Base-by-base conservation (phyloP, 1,140 invertebrate genomes). In the Trialeurodes vaporariorum region DNA sequence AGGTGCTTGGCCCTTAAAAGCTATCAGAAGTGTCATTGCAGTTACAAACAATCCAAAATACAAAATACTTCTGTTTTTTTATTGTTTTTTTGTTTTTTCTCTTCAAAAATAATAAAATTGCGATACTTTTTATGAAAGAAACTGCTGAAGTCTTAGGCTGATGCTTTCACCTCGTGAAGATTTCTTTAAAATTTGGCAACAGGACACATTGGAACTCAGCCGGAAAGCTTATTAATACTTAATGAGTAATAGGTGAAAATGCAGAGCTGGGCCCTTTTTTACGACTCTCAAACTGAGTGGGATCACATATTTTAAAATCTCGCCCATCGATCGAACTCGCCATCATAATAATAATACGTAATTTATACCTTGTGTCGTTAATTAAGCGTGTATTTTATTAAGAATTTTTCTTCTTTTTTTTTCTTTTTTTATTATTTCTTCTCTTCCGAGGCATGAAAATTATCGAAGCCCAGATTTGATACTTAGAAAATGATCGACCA, bases 241-340 rank as follows among this genome's bases (percentile, higher is more conserved):
- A 49, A 49, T 49, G 34, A 49, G 34, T 49, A 49, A 49, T 49
- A 49, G 34, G 34, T 49, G 34, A 49, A 49, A 49, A 49, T 49
- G 34, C 34, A 17, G 34, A 49, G 34, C 34, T 49, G 34, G 34
- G 17, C 34, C n/a, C 34, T 49, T 5, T 49, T 49, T 49, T 49
- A 49, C 34, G 34, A 49, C 34, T 49, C 17, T 49, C 34, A 5
- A 49, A 49, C 34, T 17, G 34, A 9, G 34, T 49, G 34, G 34
- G 34, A 49, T 49, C 34, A 49, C 34, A 49, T 49, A 49, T 49
- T 49, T 49, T 49, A 49, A 49, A 49, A 49, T 49, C 34, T 49
- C 34, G 17, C 34, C 34, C 34, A 49, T 49, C 34, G 34, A 49
- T 49, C 34, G 34, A 49, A 49, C 34, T 49, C 17, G 34, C 34